Conservation (phyloP, 2,888 invertebrate species). For the Tachina grossa region DNA sequence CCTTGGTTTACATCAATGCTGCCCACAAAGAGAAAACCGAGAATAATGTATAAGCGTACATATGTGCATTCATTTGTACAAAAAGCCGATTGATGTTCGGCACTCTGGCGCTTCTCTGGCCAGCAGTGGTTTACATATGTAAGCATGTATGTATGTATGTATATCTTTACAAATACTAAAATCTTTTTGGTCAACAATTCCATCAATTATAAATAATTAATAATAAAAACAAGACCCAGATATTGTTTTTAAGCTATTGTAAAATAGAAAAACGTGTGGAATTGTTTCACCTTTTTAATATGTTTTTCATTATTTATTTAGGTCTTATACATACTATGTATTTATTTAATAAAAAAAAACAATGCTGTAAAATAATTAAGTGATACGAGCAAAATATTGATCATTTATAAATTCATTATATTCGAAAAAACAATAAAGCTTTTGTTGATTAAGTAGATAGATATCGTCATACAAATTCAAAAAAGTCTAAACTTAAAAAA, state of each 20-base stretch:
- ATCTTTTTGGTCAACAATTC: no score
- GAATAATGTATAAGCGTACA: no score
- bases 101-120: no score
- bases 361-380: constrained; percentile 20
- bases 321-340: background rate
- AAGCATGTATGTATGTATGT: background rate
- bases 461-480: background rate
- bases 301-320: constrained; percentile 12
- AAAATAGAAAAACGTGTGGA: constrained; percentile 27
- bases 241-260: constrained; percentile 7
- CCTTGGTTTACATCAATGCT: no score
- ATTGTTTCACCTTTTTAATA: constrained; percentile 9
- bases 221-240: background rate
- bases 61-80: no score
- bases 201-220: no score
- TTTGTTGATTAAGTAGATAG: background rate
- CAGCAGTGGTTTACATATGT: no score
- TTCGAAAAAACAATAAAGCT: background rate
- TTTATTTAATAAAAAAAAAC: constrained; percentile 24
- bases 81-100: no score
- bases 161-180: no score
- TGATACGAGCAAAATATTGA: constrained; percentile 7
- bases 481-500: background rate
- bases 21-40: no score
- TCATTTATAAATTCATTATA: background rate